Evolutionary conservation across 2,797 vertebrate genomes (phyloP).

Genomic region (Pachyuromys duprasi): DNA sequence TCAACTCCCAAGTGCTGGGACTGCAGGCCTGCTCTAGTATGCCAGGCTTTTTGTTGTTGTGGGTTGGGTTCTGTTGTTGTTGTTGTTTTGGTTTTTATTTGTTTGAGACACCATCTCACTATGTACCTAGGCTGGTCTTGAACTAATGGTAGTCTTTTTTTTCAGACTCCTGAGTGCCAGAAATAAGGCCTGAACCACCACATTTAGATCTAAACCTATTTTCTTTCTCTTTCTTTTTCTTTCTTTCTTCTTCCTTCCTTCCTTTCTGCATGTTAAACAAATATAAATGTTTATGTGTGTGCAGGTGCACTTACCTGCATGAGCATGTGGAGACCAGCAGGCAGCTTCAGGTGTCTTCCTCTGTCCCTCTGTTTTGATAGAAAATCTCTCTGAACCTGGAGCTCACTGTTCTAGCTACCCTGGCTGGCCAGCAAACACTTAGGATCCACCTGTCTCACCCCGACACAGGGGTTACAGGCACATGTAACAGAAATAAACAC

Average conservation of each 20-base stretch:
- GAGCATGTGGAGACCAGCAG: background rate
- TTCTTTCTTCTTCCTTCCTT: fast-evolving
- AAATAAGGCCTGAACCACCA: background rate
- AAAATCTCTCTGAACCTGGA: background rate
- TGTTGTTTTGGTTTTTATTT: no score
- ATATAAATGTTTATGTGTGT: background rate
- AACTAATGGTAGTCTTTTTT: background rate
- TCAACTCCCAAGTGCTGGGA: background rate
- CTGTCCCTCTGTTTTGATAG: background rate
- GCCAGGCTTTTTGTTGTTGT: background rate
- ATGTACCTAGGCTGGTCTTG: background rate
- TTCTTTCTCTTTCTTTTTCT: no score
- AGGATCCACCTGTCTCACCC: background rate
- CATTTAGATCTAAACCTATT: background rate
- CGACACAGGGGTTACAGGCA: background rate
- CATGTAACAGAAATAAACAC: background rate
- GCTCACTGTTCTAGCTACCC: background rate
- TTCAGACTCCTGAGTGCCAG: background rate
- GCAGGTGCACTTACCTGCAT: background rate
- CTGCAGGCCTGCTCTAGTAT: background rate
- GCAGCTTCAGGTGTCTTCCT: background rate
- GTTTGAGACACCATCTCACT: background rate
- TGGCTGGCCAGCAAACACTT: background rate
- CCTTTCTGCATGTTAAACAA: background rate
- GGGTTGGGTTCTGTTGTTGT: no score